Base-by-base conservation (phyloP, 1,140 invertebrate species). In the Trichogramma pretiosum region DNA sequence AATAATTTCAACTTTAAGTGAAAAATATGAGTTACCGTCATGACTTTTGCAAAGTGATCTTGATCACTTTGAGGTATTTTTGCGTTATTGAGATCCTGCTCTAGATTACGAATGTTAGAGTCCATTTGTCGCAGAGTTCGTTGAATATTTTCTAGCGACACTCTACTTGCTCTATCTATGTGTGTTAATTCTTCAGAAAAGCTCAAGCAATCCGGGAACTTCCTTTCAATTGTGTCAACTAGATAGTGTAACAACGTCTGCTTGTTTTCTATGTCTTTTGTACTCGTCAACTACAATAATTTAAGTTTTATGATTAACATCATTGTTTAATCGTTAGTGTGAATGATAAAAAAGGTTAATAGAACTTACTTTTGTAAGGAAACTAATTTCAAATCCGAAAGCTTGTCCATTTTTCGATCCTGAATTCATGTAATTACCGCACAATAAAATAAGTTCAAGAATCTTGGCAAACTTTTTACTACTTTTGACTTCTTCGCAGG, bases 371-470 rank as follows among this genome's bases (percentile, higher is more conserved):
- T 98, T 98, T 1, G 92, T 87, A 2, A 99, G 75, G 66, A 91
- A 98, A 63, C 83, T 93, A 46, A 98, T 94, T 69, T 99, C 93
- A 70, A 98, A 99, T 5, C 91, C 96, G 59, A 92, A 86, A 2
- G 93, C 91, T 57, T 91, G 86, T 8, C 84, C 93, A 64, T 96
- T 96, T 55, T 84, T 85, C 1, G 91, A 93, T 0, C 93, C 93
- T 3, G 89, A 82, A 66, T 97, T 97, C 84, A 98, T 89, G 56
- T 89, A 93, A 73, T 97, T 98, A 14, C 93, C 93, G 21, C 97
- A 72, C 9, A 96, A 66, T 0, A 98, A 74, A 48, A 98, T 82
- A 1, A 98, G 67, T 66, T 97, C 88, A 5, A 99, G 68, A 14
- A 98, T 82, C 61, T 84, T 85, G 0, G 84, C 81, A 68, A 98